Evolutionary conservation across 1,140 invertebrate genomes (phyloP), one percentile per base, ranked within the genome.

Genomic region (Drosophila sturtevanti): DNA sequence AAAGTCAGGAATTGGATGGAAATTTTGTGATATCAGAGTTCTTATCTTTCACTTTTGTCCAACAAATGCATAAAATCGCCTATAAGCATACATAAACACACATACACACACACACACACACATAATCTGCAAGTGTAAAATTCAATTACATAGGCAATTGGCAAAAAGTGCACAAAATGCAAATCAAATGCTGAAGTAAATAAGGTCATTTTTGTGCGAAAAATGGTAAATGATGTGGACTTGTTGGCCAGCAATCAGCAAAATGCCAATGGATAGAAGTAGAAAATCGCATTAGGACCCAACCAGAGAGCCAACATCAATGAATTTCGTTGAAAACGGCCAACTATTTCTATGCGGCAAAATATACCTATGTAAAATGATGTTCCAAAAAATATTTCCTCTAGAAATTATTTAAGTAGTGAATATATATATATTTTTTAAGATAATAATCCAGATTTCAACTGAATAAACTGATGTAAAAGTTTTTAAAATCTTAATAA

Each of bases 121-220:
- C 48, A 66, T 80, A 85, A 85, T 85, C 81, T 81, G 72, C 68
- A 35, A 37, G 21, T 63, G 41, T 72, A 71, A 72, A 77, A 81
- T 74, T 82, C 79, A 69, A 81, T 52, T 51, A 41, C 41, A 35
- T 22, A 60, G 71, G 34, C 67, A 87, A 85, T 87, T 87, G 70
- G 34, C 73, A 77, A 44, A 64, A 72, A 77, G n/a, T 66, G 44
- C 24, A 34, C 52, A 34, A 79, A 80, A 79, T 81, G 78, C 78
- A 81, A 81, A 80, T 80, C 78, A 81, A 81, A 80, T 80, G 77
- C 68, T 75, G n/a, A 80, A 80, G 72, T 76, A 80, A 80, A 80
- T 80, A 80, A 80, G 63, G 72, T 71, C 68, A 75, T 75, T 70
- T 54, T 51, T 31, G 38, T 63, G 60, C 72, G 37, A 61, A 58